These are phyloP conservation scores for Drosophila cardini DNA, from an alignment of 1,140 invertebrate species.

Conservation along the genomic window DNA sequence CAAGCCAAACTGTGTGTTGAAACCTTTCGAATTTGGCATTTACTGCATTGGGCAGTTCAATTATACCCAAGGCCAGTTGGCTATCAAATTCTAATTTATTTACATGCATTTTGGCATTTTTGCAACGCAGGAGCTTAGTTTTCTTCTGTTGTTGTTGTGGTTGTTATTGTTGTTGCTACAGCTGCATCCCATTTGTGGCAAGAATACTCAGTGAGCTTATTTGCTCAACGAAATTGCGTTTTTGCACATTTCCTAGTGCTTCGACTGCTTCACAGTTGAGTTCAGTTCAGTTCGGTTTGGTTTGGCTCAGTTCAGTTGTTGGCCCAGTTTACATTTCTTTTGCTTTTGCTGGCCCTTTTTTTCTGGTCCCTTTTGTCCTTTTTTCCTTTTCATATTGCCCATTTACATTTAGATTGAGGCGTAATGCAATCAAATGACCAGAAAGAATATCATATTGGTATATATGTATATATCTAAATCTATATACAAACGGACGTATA, in stretches of 20 bases:
- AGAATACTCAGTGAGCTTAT: slow-evolving; percentile 35
- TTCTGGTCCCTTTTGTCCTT: slow-evolving; percentile 3
- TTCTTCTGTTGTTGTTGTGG: background rate
- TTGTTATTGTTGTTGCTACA: background rate
- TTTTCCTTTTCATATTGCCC: slow-evolving; percentile 62
- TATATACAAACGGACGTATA: background rate
- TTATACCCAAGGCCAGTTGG: slow-evolving; percentile 39
- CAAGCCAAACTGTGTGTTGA: slow-evolving; percentile 12
- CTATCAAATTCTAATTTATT: slow-evolving; percentile 75
- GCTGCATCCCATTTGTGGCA: slow-evolving; percentile 46
- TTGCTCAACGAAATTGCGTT: slow-evolving; percentile 34
- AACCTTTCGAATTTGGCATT: slow-evolving; percentile 25
- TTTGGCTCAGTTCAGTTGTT: slow-evolving; percentile 31
- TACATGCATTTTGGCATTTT: slow-evolving; percentile 60
- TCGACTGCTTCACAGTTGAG: background rate
- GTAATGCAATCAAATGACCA: slow-evolving; percentile 58
- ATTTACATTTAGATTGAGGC: slow-evolving; percentile 77
- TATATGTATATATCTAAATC: slow-evolving; percentile 1
- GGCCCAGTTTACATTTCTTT: slow-evolving; percentile 54
- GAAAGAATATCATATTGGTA: slow-evolving; percentile 30
- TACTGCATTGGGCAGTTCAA: slow-evolving; percentile 46
- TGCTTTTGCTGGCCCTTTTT: slow-evolving; percentile 2
- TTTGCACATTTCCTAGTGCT: slow-evolving; percentile 4
- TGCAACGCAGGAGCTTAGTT: background rate
- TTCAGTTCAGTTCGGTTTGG: slow-evolving; percentile 31